Conservation (phyloP, 2,888 invertebrate species). For the Yponomeuta cagnagella region DNA sequence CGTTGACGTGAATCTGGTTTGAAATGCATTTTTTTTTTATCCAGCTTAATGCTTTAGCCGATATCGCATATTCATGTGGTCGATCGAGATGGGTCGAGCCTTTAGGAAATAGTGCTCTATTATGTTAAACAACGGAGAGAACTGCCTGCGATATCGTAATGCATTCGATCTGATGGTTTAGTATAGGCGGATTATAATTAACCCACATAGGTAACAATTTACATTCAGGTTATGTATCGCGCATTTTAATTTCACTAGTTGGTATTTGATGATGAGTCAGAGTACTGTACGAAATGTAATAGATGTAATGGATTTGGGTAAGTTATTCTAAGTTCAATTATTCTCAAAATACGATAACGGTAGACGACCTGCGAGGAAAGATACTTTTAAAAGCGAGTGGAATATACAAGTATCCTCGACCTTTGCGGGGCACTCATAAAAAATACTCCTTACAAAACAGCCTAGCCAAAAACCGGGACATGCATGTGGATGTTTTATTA, state of each 20-base stretch:
- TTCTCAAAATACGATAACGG: neutral
- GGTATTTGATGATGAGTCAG: neutral
- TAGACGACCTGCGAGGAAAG: neutral
- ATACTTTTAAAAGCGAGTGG: neutral
- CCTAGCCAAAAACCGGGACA: neutral
- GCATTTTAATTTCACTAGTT: neutral
- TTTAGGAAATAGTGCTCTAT: conserved; percentile 30
- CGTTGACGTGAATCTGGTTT: conserved; percentile 32
- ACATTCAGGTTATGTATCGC: neutral
- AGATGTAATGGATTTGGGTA: neutral
- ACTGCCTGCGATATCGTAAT: neutral
- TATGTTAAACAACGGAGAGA: neutral
- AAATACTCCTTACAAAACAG: neutral
- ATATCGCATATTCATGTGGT: conserved; percentile 33
- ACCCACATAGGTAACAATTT: conserved; percentile 34
- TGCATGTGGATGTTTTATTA: neutral
- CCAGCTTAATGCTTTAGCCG: conserved; percentile 25
- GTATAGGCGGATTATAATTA: conserved; percentile 27
- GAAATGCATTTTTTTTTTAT: conserved; percentile 30
- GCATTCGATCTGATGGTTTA: neutral
- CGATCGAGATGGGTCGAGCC: conserved; percentile 22
- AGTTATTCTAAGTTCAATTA: neutral
- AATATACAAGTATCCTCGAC: neutral
- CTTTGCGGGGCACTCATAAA: neutral
- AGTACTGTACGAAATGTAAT: neutral